A percentile compares a stretch with the other conserved stretches of the same genome.
Evolutionary conservation across 2,888 invertebrate species (phyloP).

Genomic region (Lottia scabra): DNA sequence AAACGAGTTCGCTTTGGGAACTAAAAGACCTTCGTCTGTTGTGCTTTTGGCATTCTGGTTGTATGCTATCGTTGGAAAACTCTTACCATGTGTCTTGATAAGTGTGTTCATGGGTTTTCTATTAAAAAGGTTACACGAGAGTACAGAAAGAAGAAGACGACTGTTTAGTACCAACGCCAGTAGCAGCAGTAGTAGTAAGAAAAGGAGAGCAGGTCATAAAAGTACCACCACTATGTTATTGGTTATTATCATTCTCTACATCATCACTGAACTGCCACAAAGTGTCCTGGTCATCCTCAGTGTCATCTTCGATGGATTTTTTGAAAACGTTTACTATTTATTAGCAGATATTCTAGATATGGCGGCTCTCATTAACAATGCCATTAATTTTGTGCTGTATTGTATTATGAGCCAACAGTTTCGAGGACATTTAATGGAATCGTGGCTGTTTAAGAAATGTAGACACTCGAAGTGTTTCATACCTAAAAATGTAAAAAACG

Average conservation of each 20-base stretch:
- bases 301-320: constrained; percentile 82
- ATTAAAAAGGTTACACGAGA: constrained; percentile 64
- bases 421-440: constrained; percentile 74
- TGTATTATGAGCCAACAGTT: constrained; percentile 96
- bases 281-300: constrained; percentile 80
- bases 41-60: constrained; percentile 76
- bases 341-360: constrained; percentile 86
- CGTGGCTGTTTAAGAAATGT: constrained; percentile 57
- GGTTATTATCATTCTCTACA: constrained; percentile 79
- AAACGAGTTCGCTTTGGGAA: constrained; percentile 31
- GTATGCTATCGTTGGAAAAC: constrained; percentile 90
- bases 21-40: constrained; percentile 24
- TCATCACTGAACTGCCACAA: constrained; percentile 91
- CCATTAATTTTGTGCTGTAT: constrained; percentile 92
- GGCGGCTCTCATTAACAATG: constrained; percentile 88
- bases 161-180: constrained; percentile 20
- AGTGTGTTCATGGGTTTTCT: constrained; percentile 76
- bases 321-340: constrained; percentile 73
- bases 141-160: constrained; percentile 31
- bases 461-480: neutral
- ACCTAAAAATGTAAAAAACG: neutral
- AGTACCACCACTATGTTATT: constrained; percentile 90
- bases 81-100: constrained; percentile 88
- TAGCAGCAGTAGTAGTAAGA: constrained; percentile 28
- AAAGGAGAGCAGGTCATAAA: constrained; percentile 68